A percentile compares a stretch with the other conserved stretches of the same genome.
These are phyloP conservation scores for Calephelis nemesis DNA, from an alignment of 1,140 invertebrate genomes.

Conservation along the genomic window DNA sequence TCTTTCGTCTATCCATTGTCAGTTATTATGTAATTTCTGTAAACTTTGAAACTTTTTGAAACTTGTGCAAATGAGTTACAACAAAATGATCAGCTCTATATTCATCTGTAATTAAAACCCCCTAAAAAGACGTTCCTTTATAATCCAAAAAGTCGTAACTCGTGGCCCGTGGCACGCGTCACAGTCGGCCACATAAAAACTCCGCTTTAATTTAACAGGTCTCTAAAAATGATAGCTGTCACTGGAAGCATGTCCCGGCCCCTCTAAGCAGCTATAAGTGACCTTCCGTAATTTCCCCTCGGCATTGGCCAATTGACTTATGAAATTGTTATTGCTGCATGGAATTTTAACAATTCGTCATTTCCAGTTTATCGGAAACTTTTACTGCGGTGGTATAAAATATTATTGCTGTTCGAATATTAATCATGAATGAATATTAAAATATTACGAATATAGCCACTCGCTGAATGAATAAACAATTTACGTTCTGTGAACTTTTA, in stretches of 20 bases:
- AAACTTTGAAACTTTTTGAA: too few relatives aligned
- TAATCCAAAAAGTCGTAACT: constrained; percentile 1
- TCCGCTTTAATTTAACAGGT: constrained; percentile 4
- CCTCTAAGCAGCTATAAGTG: constrained; percentile 26
- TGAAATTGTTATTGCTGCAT: constrained; percentile 27
- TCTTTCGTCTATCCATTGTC: too few relatives aligned
- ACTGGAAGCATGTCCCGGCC: constrained; percentile 1
- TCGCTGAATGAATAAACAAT: constrained; percentile 4
- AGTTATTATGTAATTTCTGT: too few relatives aligned
- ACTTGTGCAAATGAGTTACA: too few relatives aligned
- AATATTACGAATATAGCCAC: constrained; percentile 7
- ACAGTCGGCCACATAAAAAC: constrained; percentile 6
- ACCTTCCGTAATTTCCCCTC: constrained; percentile 30
- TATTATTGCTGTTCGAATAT: constrained; percentile 12
- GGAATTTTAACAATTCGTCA: constrained; percentile 32
- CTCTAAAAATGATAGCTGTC: constrained; percentile 8
- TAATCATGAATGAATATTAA: constrained; percentile 16
- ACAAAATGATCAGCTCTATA: too few relatives aligned
- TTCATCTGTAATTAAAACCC: not conserved
- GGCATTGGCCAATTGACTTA: constrained; percentile 30
- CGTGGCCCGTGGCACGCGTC: not conserved
- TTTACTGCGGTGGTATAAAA: constrained; percentile 4
- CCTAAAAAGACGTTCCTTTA: not conserved
- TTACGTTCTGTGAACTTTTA: not conserved
- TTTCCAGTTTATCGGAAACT: constrained; percentile 19